Evolutionary conservation across 2,888 invertebrate genomes (phyloP).

Genomic region (Platycheirus rosarum): DNA sequence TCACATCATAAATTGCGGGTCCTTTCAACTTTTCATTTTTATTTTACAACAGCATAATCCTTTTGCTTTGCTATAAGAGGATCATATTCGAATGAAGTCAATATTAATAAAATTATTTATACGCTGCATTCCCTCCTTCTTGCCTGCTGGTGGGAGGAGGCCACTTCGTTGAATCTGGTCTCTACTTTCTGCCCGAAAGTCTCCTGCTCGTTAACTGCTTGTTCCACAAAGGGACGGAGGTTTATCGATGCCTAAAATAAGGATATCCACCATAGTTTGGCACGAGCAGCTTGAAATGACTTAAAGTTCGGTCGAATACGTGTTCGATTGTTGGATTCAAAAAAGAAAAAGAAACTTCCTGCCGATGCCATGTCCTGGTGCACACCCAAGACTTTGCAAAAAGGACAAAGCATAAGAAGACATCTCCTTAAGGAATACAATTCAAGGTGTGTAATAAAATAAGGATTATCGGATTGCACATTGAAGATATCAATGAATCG

Average conservation of each 20-base stretch:
- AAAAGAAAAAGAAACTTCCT: slow-evolving; percentile 24
- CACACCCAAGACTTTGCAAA: slow-evolving; percentile 25
- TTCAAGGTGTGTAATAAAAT: slow-evolving; percentile 73
- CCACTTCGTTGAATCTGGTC: slow-evolving; percentile 2
- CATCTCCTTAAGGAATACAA: slow-evolving; percentile 55
- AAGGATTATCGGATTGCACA: slow-evolving; percentile 71
- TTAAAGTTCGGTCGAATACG: slow-evolving; percentile 63
- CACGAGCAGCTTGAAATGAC: slow-evolving; percentile 57
- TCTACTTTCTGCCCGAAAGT: slow-evolving; percentile 9
- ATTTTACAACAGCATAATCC: slow-evolving; percentile 46
- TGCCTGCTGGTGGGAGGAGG: slow-evolving; percentile 16
- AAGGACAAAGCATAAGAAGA: slow-evolving; percentile 25
- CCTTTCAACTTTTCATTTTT: not conserved
- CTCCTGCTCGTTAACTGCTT: not conserved
- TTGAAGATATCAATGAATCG: slow-evolving; percentile 5
- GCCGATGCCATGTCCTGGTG: slow-evolving; percentile 62
- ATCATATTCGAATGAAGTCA: slow-evolving; percentile 70
- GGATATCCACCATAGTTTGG: slow-evolving; percentile 64
- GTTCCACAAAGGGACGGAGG: slow-evolving; percentile 29
- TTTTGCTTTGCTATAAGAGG: slow-evolving; percentile 45
- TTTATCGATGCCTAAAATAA: slow-evolving; percentile 63
- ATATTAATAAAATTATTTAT: slow-evolving; percentile 69
- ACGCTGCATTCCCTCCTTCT: slow-evolving; percentile 27
- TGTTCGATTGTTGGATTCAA: slow-evolving; percentile 50
- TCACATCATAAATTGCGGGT: slow-evolving; percentile 49